phyloP scores from a whole-genome alignment of 2,888 invertebrate species.

The Orchesella flavescens region DNA sequence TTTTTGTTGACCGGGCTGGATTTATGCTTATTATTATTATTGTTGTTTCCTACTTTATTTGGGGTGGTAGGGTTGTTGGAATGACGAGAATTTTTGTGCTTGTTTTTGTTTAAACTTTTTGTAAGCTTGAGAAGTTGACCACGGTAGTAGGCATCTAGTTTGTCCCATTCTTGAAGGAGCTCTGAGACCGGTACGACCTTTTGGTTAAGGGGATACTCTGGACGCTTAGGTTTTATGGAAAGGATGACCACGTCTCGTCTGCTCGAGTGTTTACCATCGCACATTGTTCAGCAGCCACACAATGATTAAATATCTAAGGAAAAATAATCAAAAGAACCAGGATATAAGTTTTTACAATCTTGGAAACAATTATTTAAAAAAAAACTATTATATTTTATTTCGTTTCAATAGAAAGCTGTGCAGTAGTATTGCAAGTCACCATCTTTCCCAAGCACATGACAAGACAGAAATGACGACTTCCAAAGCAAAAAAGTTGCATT shows the following conservation, averaged over 20 bases:
- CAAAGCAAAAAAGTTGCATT: too few species aligned
- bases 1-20: constrained; percentile 52
- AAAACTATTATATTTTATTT: too few species aligned
- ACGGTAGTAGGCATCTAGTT: constrained; percentile 67
- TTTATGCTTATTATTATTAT: constrained; percentile 26
- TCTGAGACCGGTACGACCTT: constrained; percentile 55
- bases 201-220: constrained; percentile 54
- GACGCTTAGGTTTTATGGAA: constrained; percentile 67
- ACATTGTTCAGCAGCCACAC: constrained; percentile 62
- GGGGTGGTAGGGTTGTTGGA: neutral
- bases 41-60: neutral
- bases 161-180: constrained; percentile 67
- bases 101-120: constrained; percentile 32
- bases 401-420: too few species aligned
- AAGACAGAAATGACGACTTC: too few species aligned
- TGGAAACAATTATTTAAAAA: too few species aligned
- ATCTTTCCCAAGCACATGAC: too few species aligned
- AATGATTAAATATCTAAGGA: constrained; percentile 30
- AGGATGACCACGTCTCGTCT: constrained; percentile 68
- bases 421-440: too few species aligned
- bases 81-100: constrained; percentile 20
- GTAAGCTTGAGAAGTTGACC: constrained; percentile 65
- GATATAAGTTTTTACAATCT: neutral
- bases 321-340: constrained; percentile 1
- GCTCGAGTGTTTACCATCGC: constrained; percentile 64